phyloP scores from a whole-genome alignment of 1,140 invertebrate genomes.

The Drosophila ohnishii region DNA sequence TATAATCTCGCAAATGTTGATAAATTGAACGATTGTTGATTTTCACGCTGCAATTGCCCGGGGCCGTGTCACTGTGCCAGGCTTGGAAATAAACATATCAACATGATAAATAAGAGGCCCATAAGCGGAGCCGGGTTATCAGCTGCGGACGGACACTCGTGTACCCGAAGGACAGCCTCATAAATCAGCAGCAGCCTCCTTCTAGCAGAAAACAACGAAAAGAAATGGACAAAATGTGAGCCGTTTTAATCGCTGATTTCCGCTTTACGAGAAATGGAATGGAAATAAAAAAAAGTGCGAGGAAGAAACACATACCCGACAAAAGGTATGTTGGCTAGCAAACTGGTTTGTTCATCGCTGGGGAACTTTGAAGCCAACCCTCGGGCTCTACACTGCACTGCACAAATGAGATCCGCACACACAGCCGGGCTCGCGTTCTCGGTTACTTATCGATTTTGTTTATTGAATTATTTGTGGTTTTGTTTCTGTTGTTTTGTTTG shows the following conservation, averaged over 20 bases:
- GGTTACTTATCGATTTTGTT: constrained; percentile 53
- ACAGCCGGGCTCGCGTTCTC: constrained; percentile 9
- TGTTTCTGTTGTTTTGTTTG: constrained; percentile 48
- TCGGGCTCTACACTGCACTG: constrained; percentile 56
- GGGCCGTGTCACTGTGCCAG: constrained; percentile 63
- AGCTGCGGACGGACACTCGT: constrained; percentile 33
- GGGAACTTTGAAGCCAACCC: constrained; percentile 38
- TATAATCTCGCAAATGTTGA: constrained; percentile 64
- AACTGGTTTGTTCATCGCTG: constrained; percentile 46
- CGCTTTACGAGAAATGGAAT: constrained; percentile 69
- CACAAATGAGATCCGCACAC: constrained; percentile 37
- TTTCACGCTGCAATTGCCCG: constrained; percentile 60
- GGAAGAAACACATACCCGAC: not conserved
- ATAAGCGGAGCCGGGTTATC: constrained; percentile 61
- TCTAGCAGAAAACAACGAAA: constrained; percentile 8
- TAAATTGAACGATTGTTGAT: constrained; percentile 73
- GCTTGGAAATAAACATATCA: constrained; percentile 74
- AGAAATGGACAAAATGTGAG: constrained; percentile 46
- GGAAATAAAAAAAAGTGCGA: constrained; percentile 13
- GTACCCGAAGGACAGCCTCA: constrained; percentile 73
- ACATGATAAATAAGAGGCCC: constrained; percentile 71
- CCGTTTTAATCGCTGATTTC: constrained; percentile 76
- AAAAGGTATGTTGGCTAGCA: constrained; percentile 5
- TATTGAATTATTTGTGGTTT: constrained; percentile 67
- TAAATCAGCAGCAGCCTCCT: constrained; percentile 57